Evolutionary conservation across 2,113 vertebrate species (phyloP).

Genomic region (Haplochromis burtoni): DNA sequence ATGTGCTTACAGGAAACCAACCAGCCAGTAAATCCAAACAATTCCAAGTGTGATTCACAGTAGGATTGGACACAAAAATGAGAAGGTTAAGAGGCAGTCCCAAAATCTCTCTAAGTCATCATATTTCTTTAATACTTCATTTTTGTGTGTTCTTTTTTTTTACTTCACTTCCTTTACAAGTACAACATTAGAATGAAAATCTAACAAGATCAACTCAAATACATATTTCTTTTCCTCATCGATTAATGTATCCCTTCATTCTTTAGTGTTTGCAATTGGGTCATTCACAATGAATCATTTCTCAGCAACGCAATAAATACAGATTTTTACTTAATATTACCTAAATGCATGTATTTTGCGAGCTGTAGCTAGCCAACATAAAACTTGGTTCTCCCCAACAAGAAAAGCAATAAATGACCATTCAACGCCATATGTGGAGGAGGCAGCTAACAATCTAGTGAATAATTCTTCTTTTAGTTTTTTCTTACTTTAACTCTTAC

Average conservation of each 20-base stretch:
- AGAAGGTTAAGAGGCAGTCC: not conserved
- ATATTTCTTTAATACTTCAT: not conserved
- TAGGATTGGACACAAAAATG: not conserved
- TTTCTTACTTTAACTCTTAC: not conserved
- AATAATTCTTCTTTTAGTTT: not conserved
- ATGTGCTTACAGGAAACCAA: not conserved
- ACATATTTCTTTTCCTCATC: not conserved
- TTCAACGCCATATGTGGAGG: not conserved
- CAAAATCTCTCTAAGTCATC: not conserved
- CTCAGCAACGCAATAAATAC: not conserved
- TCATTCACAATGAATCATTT: not conserved
- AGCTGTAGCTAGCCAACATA: not conserved
- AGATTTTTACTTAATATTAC: not conserved
- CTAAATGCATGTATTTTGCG: not conserved
- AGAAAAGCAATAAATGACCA: not conserved
- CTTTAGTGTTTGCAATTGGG: not conserved
- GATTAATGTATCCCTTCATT: not conserved
- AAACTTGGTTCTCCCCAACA: not conserved
- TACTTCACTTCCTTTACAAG: not conserved
- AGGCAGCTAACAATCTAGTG: not conserved
- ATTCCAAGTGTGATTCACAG: rapidly evolving
- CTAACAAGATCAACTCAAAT: not conserved
- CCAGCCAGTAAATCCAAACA: not conserved
- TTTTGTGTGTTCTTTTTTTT: not conserved
- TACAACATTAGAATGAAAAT: not conserved